Conservation (phyloP, 2,113 vertebrate species). For the Pimephales promelas region DNA sequence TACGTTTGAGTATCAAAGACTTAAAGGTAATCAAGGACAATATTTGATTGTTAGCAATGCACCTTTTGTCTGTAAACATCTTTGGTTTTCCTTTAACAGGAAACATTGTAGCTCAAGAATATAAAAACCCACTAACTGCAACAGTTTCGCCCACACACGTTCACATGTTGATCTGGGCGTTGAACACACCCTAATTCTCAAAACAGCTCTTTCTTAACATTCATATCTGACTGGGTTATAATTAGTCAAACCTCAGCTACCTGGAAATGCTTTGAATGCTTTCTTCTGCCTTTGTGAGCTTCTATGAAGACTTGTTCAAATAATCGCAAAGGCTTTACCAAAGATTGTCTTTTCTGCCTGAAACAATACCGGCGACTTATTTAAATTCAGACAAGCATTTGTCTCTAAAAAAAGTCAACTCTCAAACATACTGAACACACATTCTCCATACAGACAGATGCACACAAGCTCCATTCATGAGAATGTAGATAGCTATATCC, state of each 20-base stretch:
- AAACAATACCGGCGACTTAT: background rate
- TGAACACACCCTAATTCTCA: background rate
- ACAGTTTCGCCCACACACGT: conserved; percentile 13
- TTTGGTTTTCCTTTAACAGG: background rate
- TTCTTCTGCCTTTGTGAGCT: conserved; percentile 50
- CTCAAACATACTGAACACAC: background rate
- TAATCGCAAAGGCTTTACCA: conserved; percentile 61
- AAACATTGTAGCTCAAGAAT: background rate
- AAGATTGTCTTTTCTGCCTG: conserved; percentile 47
- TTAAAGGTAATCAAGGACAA: background rate
- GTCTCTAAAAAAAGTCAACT: background rate
- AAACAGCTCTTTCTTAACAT: conserved; percentile 6
- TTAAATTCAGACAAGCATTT: background rate
- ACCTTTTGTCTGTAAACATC: background rate
- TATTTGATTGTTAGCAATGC: background rate
- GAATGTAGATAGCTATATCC: background rate
- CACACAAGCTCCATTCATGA: conserved; percentile 14
- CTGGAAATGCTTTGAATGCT: conserved; percentile 61
- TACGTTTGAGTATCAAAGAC: background rate
- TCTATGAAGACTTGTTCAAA: conserved; percentile 50
- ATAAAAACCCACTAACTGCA: background rate
- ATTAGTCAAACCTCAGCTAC: conserved; percentile 49
- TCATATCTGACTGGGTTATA: conserved; percentile 57
- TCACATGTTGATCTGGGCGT: background rate
- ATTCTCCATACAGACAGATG: background rate